Evolutionary conservation across 1,140 invertebrate species (phyloP).

Genomic region (Eueides isabella): DNA sequence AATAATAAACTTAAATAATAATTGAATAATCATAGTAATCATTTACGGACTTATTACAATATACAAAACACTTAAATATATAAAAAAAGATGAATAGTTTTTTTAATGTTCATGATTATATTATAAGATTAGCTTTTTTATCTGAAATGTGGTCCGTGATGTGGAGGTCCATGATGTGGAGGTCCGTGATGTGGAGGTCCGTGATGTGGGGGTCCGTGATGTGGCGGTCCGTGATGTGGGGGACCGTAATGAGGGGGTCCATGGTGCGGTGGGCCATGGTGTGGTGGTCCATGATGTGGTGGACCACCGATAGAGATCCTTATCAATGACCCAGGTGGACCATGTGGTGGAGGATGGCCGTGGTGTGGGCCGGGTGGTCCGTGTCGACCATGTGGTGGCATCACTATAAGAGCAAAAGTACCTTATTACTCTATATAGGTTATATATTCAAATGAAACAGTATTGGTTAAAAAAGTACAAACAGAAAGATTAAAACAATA

Average conservation of each 20-base stretch:
- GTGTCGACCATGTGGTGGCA: neutral
- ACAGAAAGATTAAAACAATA: no score
- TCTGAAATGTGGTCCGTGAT: slow-evolving; percentile 11
- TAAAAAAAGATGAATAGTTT: neutral
- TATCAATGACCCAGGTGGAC: neutral
- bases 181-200: neutral
- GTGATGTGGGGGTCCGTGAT: neutral
- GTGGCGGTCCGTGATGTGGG: neutral
- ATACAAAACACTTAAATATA: neutral
- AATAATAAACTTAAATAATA: neutral
- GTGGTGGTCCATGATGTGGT: slow-evolving; percentile 15
- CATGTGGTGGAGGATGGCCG: no score
- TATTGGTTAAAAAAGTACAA: no score
- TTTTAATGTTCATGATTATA: neutral
- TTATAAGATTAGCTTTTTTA: slow-evolving; percentile 3
- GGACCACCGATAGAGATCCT: neutral
- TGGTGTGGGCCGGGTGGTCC: neutral
- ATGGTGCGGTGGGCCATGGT: neutral
- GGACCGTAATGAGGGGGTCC: slow-evolving; percentile 6
- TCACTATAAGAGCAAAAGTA: neutral
- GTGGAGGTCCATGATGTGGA: neutral
- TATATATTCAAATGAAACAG: no score
- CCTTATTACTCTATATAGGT: no score
- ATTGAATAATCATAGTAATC: neutral
- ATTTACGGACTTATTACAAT: neutral